Evolutionary conservation across 2,888 invertebrate genomes (phyloP).

Genomic region (Athalia rosae): DNA sequence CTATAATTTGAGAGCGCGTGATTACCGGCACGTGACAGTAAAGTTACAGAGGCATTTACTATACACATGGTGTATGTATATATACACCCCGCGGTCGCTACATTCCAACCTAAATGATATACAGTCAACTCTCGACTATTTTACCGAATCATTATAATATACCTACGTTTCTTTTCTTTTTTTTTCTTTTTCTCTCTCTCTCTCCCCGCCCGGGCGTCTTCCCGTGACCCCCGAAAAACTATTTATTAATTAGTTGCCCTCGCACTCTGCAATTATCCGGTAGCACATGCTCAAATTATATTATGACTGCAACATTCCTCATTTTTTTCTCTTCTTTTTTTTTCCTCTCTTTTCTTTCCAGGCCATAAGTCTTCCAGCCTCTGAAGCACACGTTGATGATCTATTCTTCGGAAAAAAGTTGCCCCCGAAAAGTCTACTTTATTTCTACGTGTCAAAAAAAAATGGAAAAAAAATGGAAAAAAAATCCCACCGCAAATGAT

Average conservation of each 20-base stretch:
- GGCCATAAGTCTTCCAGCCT: slow-evolving; percentile 34
- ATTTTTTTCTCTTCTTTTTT: background rate
- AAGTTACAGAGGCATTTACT: background rate
- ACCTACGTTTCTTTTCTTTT: background rate
- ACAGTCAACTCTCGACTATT: slow-evolving; percentile 39
- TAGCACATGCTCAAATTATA: slow-evolving; percentile 50
- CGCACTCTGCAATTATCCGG: slow-evolving; percentile 55
- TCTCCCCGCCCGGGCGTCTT: background rate
- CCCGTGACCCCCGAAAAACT: background rate
- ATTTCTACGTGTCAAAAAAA: too few relatives aligned
- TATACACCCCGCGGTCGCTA: slow-evolving; percentile 6
- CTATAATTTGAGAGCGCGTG: slow-evolving; percentile 49
- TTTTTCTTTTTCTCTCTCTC: slow-evolving; percentile 25
- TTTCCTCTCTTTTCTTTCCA: background rate
- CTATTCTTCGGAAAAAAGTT: slow-evolving; percentile 5
- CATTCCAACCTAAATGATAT: slow-evolving; percentile 52
- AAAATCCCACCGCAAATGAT: too few relatives aligned
- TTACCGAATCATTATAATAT: background rate
- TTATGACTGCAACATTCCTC: background rate
- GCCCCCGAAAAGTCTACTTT: too few relatives aligned
- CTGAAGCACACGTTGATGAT: background rate
- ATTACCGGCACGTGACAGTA: slow-evolving; percentile 50
- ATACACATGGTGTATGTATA: too few relatives aligned
- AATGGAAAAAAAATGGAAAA: too few relatives aligned
- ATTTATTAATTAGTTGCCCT: slow-evolving; percentile 48